A percentile compares a stretch with the other conserved stretches of the same genome.
Evolutionary conservation across 2,797 vertebrate genomes (phyloP).

Genomic region (Peromyscus eremicus): DNA sequence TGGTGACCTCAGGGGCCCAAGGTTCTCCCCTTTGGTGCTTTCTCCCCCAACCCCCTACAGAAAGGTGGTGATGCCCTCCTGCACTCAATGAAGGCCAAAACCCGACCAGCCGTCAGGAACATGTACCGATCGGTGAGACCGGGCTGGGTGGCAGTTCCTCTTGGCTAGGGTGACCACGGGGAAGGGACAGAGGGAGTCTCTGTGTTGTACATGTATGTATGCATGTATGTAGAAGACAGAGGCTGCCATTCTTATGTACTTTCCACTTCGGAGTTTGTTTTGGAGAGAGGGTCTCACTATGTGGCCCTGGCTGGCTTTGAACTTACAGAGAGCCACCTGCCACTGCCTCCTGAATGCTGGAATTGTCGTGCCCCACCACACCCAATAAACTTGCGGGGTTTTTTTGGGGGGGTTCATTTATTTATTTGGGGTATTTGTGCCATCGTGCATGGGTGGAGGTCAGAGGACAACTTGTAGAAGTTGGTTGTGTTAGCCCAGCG

Average conservation of each 20-base stretch:
- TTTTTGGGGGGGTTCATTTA: not conserved
- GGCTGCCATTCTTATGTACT: not conserved
- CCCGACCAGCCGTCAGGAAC: conserved; percentile 88
- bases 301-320: not conserved
- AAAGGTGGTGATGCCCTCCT: conserved; percentile 96
- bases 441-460: not conserved
- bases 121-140: conserved; percentile 90
- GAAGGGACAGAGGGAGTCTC: not conserved
- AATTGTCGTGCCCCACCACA: not conserved
- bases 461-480: not conserved
- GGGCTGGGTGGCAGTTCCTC: not conserved
- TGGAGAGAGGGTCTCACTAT: not conserved
- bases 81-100: conserved; percentile 92
- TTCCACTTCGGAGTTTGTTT: not conserved
- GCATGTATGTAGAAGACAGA: not conserved
- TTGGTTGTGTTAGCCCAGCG: not conserved
- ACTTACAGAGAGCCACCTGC: not conserved
- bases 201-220: not conserved
- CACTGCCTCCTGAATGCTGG: not conserved
- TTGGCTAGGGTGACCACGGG: not conserved
- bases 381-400: not conserved
- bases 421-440: not conserved
- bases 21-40: not conserved
- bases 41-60: conserved; percentile 83
- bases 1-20: not conserved